A percentile compares a stretch with the other conserved stretches of the same genome.
Evolutionary conservation across 2,797 vertebrate genomes (phyloP).

Genomic region (Hemitrygon akajei): DNA sequence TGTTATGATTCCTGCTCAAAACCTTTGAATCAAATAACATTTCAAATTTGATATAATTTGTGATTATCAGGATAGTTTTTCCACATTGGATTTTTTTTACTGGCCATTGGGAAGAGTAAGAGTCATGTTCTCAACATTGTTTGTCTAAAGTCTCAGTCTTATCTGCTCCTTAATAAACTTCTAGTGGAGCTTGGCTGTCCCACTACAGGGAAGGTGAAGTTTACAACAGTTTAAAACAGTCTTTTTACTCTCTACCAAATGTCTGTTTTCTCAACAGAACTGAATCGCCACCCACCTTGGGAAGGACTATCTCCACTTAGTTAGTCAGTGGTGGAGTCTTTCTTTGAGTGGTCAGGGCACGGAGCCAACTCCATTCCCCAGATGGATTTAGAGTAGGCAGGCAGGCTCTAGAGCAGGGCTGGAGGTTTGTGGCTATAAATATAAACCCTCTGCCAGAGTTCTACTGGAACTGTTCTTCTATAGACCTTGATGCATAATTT

Average conservation of each 20-base stretch:
- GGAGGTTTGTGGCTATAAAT: neutral
- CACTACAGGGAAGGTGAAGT: neutral
- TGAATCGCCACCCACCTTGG: no score
- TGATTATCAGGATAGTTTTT: neutral
- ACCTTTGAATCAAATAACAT: neutral
- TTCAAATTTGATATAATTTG: neutral
- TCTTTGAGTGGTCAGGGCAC: neutral
- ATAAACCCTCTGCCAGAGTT: neutral
- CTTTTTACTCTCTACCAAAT: neutral
- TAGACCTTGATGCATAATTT: conserved; percentile 1
- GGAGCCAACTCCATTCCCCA: neutral
- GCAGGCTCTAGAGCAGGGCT: neutral
- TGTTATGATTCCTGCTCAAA: neutral
- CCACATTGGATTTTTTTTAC: neutral
- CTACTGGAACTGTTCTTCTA: neutral
- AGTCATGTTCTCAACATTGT: no score
- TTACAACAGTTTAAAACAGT: neutral
- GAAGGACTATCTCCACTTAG: neutral
- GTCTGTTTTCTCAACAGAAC: neutral
- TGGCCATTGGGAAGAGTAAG: neutral
- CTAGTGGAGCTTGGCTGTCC: neutral
- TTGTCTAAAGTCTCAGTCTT: neutral
- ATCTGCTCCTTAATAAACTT: no score
- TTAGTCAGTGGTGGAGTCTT: neutral
- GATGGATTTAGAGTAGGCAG: neutral